A percentile compares a stretch with the other conserved stretches of the same genome.
Conservation (phyloP, 2,797 vertebrate genomes). For the Catamblyrhynchus diadema region DNA sequence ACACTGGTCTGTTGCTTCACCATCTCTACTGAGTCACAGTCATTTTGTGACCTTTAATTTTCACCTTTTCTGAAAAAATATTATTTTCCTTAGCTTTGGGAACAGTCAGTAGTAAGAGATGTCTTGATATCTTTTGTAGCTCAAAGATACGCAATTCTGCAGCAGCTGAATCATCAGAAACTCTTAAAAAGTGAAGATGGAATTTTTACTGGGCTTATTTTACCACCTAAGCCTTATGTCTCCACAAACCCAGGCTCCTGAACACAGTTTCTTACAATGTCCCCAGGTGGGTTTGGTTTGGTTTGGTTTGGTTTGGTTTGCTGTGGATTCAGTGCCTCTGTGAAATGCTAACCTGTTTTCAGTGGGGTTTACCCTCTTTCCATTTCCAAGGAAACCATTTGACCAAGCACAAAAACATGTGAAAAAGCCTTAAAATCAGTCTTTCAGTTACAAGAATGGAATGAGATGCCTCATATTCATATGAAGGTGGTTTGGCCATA, state of each 20-base stretch:
- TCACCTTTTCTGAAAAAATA: background rate
- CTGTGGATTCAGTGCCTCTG: background rate
- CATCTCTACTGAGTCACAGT: background rate
- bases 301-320: background rate
- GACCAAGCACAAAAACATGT: background rate
- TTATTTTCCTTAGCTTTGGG: background rate
- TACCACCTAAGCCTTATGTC: background rate
- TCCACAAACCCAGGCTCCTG: background rate
- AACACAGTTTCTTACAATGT: background rate
- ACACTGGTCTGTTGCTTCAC: background rate
- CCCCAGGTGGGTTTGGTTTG: accelerated
- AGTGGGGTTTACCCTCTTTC: background rate
- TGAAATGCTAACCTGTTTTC: background rate
- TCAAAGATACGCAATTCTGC: background rate
- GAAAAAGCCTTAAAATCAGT: background rate
- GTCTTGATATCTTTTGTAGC: background rate
- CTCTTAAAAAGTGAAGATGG: background rate
- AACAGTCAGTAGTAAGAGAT: background rate
- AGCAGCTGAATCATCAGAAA: background rate
- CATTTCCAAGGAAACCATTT: background rate
- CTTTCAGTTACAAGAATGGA: background rate
- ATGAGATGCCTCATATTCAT: background rate
- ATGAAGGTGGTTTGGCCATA: background rate
- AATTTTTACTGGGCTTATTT: background rate
- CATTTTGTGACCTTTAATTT: background rate